Evolutionary conservation across 2,113 vertebrate species (phyloP).

Genomic region (Deroptyus accipitrinus): DNA sequence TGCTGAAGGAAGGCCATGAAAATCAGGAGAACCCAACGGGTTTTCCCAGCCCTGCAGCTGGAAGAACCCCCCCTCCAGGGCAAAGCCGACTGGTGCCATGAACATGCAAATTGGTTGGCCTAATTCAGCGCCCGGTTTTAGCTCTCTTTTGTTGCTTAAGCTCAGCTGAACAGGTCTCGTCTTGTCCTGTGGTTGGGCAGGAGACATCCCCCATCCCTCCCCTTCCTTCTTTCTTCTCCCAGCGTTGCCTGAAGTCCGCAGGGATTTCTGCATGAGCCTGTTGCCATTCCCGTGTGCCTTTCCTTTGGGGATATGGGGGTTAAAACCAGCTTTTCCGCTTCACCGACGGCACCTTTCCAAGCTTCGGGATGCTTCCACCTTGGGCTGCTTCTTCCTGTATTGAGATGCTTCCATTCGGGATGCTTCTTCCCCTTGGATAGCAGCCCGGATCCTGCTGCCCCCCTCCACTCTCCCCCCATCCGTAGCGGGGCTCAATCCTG

Average conservation of each 20-base stretch:
- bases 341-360: fast-evolving
- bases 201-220: neutral
- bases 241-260: fast-evolving
- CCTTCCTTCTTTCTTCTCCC: neutral
- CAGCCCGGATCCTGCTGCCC: fast-evolving
- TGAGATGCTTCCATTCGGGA: neutral
- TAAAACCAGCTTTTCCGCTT: neutral
- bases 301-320: neutral
- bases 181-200: neutral
- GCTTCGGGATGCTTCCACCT: no score
- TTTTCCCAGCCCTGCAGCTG: neutral
- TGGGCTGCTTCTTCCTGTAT: neutral
- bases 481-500: no score
- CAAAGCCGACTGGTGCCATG: neutral
- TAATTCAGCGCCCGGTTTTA: neutral
- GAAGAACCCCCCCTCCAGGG: neutral
- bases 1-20: neutral
- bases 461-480: neutral
- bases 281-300: neutral
- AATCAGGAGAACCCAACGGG: neutral
- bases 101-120: fast-evolving
- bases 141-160: neutral
- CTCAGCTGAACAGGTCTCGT: neutral
- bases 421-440: neutral
- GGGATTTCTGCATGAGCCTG: no score